Percentiles rank a stretch among this genome's conserved stretches.
These are phyloP conservation scores for Enteromius afrohamiltoni DNA, from an alignment of 2,797 vertebrate species.

Conservation along the genomic window DNA sequence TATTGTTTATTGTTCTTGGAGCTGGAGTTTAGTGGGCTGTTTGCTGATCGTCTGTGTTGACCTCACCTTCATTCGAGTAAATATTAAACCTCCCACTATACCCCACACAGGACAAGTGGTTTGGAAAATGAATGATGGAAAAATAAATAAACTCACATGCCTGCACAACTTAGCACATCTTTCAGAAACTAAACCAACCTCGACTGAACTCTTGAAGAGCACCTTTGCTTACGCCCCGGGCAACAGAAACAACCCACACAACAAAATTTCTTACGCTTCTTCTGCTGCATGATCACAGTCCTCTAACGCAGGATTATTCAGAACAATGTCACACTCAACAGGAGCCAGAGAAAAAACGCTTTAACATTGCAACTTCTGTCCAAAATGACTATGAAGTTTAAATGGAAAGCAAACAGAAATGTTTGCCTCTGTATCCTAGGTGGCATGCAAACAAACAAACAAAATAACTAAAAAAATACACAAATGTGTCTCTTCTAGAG, in stretches of 20 bases:
- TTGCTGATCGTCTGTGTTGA: not conserved
- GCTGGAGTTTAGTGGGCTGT: not conserved
- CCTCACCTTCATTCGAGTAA: not conserved
- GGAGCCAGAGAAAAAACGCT: not conserved
- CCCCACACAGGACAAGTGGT: not conserved
- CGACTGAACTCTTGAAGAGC: not conserved
- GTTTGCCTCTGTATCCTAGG: too few relatives aligned
- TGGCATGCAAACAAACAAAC: not conserved
- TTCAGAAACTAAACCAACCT: conserved; percentile 7
- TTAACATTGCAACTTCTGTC: not conserved
- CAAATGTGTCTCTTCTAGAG: not conserved
- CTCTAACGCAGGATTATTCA: not conserved
- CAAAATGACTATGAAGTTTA: not conserved
- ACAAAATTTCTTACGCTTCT: not conserved
- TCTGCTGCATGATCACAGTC: not conserved
- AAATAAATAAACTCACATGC: not conserved
- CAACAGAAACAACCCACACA: conserved; percentile 27
- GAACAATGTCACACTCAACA: not conserved
- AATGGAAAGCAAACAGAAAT: not conserved
- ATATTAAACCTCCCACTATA: conserved; percentile 21
- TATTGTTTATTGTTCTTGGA: not conserved
- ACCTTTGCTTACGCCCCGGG: conserved; percentile 13
- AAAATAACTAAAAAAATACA: not conserved
- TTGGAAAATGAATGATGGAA: conserved; percentile 3
- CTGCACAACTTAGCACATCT: conserved; percentile 2